A percentile compares a stretch with the other conserved stretches of the same genome.
Evolutionary conservation across 2,888 invertebrate genomes (phyloP).

Genomic region (Hyalella azteca): DNA sequence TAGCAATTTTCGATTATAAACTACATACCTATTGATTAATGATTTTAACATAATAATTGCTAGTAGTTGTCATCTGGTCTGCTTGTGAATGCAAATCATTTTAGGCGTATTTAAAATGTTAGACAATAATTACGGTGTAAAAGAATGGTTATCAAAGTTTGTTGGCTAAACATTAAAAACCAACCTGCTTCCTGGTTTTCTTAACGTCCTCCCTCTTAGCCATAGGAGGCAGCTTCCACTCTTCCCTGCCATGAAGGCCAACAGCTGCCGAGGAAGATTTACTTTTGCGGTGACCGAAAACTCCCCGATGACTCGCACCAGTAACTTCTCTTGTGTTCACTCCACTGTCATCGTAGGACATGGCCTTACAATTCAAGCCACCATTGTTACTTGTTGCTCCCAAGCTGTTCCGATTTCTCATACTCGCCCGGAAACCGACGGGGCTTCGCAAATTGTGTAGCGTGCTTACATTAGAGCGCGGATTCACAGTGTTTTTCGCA

Average conservation of each 20-base stretch:
- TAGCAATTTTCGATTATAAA: no score
- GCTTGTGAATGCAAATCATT: no score
- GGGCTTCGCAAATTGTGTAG: neutral
- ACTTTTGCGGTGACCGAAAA: conserved; percentile 26
- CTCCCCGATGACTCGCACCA: neutral
- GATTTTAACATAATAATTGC: no score
- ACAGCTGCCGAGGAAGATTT: conserved; percentile 24
- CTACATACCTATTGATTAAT: no score
- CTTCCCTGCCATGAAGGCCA: neutral
- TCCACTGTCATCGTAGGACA: conserved; percentile 40
- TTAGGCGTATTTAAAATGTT: no score
- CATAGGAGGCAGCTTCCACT: conserved; percentile 35
- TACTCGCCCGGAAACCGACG: neutral
- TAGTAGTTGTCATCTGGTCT: no score
- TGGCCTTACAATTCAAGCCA: conserved; percentile 7
- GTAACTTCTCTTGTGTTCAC: conserved; percentile 18
- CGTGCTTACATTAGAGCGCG: neutral
- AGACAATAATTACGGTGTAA: no score
- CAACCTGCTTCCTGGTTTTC: conserved; percentile 54
- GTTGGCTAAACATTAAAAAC: neutral
- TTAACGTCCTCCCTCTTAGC: conserved; percentile 54
- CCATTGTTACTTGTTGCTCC: conserved; percentile 5
- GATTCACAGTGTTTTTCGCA: neutral
- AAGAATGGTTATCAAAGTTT: no score
- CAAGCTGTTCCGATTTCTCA: conserved; percentile 19